Conservation (phyloP, 2,888 invertebrate species). For the Apamea anceps region DNA sequence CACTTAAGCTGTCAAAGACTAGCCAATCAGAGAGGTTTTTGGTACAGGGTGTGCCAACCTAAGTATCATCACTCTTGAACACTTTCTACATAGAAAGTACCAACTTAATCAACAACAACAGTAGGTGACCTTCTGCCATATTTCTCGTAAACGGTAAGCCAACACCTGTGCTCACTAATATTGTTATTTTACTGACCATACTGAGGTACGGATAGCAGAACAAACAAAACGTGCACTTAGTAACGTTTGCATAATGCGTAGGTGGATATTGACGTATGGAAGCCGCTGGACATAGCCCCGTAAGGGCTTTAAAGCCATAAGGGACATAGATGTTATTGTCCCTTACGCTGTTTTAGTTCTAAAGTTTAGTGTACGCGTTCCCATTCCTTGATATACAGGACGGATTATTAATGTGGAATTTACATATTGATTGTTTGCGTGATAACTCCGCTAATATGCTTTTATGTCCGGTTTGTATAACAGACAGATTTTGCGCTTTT, state of each 20-base stretch:
- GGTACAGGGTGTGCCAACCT: not conserved
- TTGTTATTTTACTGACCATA: slow-evolving; percentile 60
- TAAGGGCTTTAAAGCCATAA: slow-evolving; percentile 16
- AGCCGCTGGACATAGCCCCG: slow-evolving; percentile 26
- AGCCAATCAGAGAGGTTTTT: slow-evolving; percentile 17
- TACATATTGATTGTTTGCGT: slow-evolving; percentile 2
- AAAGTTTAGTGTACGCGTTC: not conserved
- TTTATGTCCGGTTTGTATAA: not conserved
- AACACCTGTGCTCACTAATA: slow-evolving; percentile 61
- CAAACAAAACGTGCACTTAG: slow-evolving; percentile 63
- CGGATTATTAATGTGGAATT: slow-evolving; percentile 19
- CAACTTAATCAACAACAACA: slow-evolving; percentile 20
- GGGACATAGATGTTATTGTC: slow-evolving; percentile 1
- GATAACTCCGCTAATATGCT: not conserved
- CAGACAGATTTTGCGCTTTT: not conserved
- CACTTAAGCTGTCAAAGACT: not conserved
- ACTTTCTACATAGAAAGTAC: slow-evolving; percentile 28
- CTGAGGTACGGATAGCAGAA: slow-evolving; percentile 32
- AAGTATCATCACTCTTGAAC: not conserved
- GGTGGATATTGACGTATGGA: slow-evolving; percentile 55
- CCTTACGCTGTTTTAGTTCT: not conserved
- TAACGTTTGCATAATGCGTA: slow-evolving; percentile 64
- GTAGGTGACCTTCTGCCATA: slow-evolving; percentile 37
- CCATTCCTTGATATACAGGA: slow-evolving; percentile 37
- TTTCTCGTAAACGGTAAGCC: slow-evolving; percentile 47